Conservation (phyloP, 2,888 invertebrate species). For the Drosophila percnosoma region DNA sequence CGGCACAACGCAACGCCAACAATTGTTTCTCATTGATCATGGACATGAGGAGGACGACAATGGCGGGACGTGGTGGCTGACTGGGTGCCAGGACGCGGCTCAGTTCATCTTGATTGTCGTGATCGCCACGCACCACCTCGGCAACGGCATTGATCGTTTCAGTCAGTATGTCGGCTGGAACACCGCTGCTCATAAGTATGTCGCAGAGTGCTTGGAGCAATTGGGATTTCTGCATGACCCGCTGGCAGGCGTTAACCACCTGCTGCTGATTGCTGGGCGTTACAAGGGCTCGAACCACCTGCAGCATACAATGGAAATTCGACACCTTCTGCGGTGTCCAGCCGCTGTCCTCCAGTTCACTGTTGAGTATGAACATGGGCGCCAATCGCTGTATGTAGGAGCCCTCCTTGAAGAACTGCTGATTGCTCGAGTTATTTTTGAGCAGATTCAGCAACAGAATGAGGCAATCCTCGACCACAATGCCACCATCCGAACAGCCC, state of each 20-base stretch:
- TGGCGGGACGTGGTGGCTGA: slow-evolving; percentile 96
- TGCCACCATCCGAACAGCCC: slow-evolving; percentile 97
- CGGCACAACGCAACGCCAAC: slow-evolving; percentile 94
- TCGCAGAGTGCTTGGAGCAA: slow-evolving; percentile 93
- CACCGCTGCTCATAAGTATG: slow-evolving; percentile 97
- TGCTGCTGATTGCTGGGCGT: slow-evolving; percentile 97
- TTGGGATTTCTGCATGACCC: slow-evolving; percentile 93
- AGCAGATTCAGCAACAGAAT: slow-evolving; percentile 96
- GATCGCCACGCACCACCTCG: slow-evolving; percentile 95
- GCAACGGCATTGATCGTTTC: slow-evolving; percentile 98
- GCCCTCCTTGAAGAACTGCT: slow-evolving; percentile 99
- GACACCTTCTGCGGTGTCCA: slow-evolving; percentile 98
- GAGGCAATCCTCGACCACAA: slow-evolving; percentile 99
- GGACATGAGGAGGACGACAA: slow-evolving; percentile 97
- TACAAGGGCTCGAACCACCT: slow-evolving; percentile 95
- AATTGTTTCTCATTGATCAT: slow-evolving; percentile 99
- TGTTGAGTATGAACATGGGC: slow-evolving; percentile 92
- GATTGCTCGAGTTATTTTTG: slow-evolving; percentile 98
- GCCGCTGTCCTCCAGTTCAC: slow-evolving; percentile 89
- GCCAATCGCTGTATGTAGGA: slow-evolving; percentile 96
- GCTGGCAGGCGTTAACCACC: slow-evolving; percentile 93
- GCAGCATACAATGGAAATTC: slow-evolving; percentile 96
- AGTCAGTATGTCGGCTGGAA: slow-evolving; percentile 97
- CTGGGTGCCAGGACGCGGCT: slow-evolving; percentile 96
- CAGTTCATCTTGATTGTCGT: slow-evolving; percentile 95